These are phyloP conservation scores for Cheilosia urbana DNA, from an alignment of 2,888 invertebrate genomes.

Conservation along the genomic window DNA sequence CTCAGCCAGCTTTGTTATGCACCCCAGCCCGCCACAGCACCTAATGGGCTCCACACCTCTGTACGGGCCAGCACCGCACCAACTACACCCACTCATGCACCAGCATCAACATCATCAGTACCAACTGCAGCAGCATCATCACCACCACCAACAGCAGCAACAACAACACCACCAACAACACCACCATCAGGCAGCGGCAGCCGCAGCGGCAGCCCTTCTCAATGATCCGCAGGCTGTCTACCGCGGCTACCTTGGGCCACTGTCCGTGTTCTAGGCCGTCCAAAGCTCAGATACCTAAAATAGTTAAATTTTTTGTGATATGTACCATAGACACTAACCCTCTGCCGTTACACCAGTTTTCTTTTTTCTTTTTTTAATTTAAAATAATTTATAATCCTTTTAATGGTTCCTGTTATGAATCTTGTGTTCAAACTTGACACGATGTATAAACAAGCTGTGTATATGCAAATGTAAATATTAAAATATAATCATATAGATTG, in stretches of 20 bases:
- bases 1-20: conserved; percentile 58
- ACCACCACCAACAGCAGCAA: conserved; percentile 49
- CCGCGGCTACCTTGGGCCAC: conserved; percentile 57
- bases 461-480: conserved; percentile 31
- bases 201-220: conserved; percentile 58
- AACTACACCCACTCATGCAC: conserved; percentile 53
- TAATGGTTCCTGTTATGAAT: conserved; percentile 47
- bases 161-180: conserved; percentile 26
- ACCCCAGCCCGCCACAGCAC: conserved; percentile 47
- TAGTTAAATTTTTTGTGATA: conserved; percentile 63
- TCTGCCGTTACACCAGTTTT: conserved; percentile 40
- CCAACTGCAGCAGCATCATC: conserved; percentile 20
- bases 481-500: conserved; percentile 3
- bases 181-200: conserved; percentile 36
- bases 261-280: conserved; percentile 58
- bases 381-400: neutral
- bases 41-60: conserved; percentile 42
- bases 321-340: conserved; percentile 48
- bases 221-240: conserved; percentile 59
- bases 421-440: conserved; percentile 11
- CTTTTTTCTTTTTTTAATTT: conserved; percentile 7
- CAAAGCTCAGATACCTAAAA: conserved; percentile 19
- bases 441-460: neutral
- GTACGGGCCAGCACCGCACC: conserved; percentile 43
- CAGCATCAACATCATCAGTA: conserved; percentile 58